phyloP scores from a whole-genome alignment of 2,113 vertebrate genomes.

The Nibea albiflora region DNA sequence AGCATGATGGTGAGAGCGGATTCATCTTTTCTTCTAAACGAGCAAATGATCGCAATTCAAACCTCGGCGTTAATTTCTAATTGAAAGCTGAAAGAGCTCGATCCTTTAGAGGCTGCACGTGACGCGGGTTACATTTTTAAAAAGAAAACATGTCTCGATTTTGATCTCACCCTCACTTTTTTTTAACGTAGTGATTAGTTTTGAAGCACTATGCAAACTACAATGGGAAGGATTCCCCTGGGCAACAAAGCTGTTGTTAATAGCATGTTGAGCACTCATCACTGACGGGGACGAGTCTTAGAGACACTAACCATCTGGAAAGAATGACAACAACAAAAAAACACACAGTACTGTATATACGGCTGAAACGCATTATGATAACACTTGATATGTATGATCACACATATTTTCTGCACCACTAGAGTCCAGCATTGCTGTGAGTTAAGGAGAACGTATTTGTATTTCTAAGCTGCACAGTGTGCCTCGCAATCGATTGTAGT shows the following conservation, averaged over 20 bases:
- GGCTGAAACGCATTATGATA: not conserved
- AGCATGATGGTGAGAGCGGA: not conserved
- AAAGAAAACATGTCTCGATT: not conserved
- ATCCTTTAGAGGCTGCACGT: not conserved
- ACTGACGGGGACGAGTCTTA: constrained; percentile 45
- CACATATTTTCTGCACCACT: not conserved
- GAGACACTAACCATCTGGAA: constrained; percentile 63
- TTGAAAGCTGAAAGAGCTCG: not conserved
- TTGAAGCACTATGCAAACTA: constrained; percentile 34
- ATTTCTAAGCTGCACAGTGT: constrained; percentile 36
- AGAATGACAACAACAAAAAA: constrained; percentile 4
- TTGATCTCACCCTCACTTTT: constrained; percentile 14
- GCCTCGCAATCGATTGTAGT: constrained; percentile 7
- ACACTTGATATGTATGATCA: not conserved
- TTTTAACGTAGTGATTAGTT: constrained; percentile 35
- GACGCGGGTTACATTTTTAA: not conserved
- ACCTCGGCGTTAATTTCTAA: not conserved
- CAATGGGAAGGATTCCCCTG: constrained; percentile 40
- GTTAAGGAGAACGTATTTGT: constrained; percentile 2
- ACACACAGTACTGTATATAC: not conserved
- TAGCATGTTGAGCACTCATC: constrained; percentile 52
- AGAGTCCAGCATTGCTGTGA: not conserved
- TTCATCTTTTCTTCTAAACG: constrained; percentile 1
- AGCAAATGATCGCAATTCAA: constrained; percentile 6
- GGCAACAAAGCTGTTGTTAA: constrained; percentile 56